Conservation (phyloP, 2,888 invertebrate genomes). For the Pardosa pseudoannulata region DNA sequence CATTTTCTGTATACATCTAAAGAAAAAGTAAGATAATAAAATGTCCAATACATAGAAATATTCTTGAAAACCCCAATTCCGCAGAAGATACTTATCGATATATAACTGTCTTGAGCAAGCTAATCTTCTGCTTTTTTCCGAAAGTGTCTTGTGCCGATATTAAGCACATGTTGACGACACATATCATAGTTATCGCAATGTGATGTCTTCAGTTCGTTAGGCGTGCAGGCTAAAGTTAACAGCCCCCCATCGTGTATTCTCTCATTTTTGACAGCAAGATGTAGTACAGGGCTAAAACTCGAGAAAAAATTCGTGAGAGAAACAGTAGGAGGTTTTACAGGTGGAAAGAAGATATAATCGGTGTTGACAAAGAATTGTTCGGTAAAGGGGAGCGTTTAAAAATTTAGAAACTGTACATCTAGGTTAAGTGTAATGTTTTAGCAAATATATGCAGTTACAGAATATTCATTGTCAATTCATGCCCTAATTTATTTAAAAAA, state of each 20-base stretch:
- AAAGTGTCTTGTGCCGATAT: background rate
- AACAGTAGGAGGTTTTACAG: slow-evolving; percentile 29
- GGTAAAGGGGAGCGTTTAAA: background rate
- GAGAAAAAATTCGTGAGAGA: slow-evolving; percentile 39
- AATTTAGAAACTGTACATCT: no score
- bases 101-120: no score
- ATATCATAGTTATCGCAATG: slow-evolving; percentile 39
- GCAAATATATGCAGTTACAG: no score
- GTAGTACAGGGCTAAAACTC: background rate
- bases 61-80: no score
- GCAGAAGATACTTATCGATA: no score
- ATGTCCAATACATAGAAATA: no score
- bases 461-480: no score
- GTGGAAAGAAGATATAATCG: slow-evolving; percentile 22
- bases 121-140: background rate
- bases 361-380: slow-evolving; percentile 20
- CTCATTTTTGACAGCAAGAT: background rate
- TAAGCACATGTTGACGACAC: background rate
- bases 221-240: slow-evolving; percentile 23
- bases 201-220: slow-evolving; percentile 59
- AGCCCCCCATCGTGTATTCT: background rate
- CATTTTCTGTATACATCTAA: no score
- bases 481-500: no score
- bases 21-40: no score
- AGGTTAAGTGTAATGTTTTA: no score